Base-by-base conservation (phyloP, 2,797 vertebrate genomes). In the Psittacula echo region DNA sequence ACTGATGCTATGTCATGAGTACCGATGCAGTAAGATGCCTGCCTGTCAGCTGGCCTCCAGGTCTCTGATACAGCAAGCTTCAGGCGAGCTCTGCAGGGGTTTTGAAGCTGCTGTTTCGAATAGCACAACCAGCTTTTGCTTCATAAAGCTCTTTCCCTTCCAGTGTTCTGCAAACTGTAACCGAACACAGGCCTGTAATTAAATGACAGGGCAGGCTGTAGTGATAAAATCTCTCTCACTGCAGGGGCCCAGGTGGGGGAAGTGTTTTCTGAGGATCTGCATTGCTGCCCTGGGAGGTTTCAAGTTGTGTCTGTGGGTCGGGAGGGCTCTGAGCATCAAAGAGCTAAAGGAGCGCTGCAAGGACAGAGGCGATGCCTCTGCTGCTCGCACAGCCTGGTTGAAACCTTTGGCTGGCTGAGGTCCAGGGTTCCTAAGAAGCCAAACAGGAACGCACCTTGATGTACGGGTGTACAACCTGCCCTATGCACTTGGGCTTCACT, bases 191-290 rank as follows among this genome's bases (percentile, higher is more conserved):
- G 64, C 74, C 89, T 87, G 91, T 78, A 75, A 87, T 92, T 82
- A 87, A 82, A 85, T 41, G 94, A 7, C 90, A 50, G 83, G 86
- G 80, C 32, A 67, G 75, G 67, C 87, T 83, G 72, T 3, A 48
- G 66, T 77, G 94, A 95, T 95, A 89, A 96, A 96, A 94, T 96
- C 94, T 94, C 89, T 10, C 42, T 88, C 6, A 7, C 87, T 60
- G 75, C 87, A 45, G 94, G 87, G 96, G 82, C 95, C 94, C 78
- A 10, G 85, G 71, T 73, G 71, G 91, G 95, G 93, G 81, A 73
- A 66, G 51, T 11, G 75, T 62, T 91, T 83, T 47, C 24, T 30
- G 66, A 8, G 23, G 51, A 8, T 88, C 75, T 83, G 72, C 75
- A 44, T 53, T 5, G 56, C 76, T 81, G 83, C 89, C 34, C 41